These are phyloP conservation scores for Hydrocynus forskahlii DNA, from an alignment of 2,797 vertebrate genomes.

Conservation along the genomic window DNA sequence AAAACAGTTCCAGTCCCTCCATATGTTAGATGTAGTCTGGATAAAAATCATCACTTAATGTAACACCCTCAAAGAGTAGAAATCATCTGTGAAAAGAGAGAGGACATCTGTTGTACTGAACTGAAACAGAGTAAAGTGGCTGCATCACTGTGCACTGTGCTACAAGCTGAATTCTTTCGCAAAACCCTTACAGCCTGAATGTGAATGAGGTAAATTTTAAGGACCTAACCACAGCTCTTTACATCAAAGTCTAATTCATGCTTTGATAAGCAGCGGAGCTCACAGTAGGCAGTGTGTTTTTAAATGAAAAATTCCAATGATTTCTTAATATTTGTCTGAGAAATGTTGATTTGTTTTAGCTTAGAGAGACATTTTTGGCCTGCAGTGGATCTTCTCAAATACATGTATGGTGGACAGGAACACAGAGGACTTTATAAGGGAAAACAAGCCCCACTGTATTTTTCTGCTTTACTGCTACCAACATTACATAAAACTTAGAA, in stretches of 20 bases:
- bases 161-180: neutral
- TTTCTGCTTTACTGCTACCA: too few relatives aligned
- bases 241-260: neutral
- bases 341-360: too few relatives aligned
- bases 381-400: too few relatives aligned
- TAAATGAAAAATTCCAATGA: neutral
- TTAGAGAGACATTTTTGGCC: too few relatives aligned
- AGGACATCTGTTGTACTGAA: conserved; percentile 25
- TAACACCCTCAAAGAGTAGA: neutral
- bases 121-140: neutral
- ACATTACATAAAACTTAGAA: too few relatives aligned
- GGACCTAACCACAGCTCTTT: neutral
- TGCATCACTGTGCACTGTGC: neutral
- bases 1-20: conserved; percentile 22
- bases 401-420: too few relatives aligned
- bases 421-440: too few relatives aligned
- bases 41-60: neutral
- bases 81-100: conserved; percentile 3
- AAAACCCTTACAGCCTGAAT: neutral
- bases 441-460: too few relatives aligned
- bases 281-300: neutral
- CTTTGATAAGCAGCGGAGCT: neutral
- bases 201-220: neutral
- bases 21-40: conserved; percentile 9
- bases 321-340: neutral